phyloP scores from a whole-genome alignment of 2,113 vertebrate genomes.

The Oreochromis aureus region DNA sequence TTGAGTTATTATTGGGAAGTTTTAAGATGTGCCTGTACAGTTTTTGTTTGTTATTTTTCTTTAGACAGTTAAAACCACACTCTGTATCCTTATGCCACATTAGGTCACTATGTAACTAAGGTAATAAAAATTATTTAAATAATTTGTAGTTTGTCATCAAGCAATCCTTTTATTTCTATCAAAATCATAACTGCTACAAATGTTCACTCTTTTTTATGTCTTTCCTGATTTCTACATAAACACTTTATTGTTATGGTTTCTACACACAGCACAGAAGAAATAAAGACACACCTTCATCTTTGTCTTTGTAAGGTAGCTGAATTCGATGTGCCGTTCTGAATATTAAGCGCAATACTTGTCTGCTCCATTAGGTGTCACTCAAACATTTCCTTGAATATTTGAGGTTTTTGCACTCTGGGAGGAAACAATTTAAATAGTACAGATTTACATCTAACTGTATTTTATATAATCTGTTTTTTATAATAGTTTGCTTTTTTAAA shows the following conservation, averaged over 20 bases:
- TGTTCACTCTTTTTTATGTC: background rate
- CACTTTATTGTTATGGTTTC: background rate
- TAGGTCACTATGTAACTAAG: constrained; percentile 2
- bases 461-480: background rate
- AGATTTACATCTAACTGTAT: background rate
- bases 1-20: background rate
- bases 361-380: constrained; percentile 40
- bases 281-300: background rate
- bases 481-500: background rate
- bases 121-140: constrained; percentile 30
- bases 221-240: background rate
- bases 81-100: background rate
- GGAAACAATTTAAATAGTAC: background rate
- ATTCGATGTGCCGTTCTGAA: background rate
- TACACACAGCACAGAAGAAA: background rate
- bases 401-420: background rate
- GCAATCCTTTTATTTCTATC: background rate
- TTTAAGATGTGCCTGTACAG: constrained; percentile 25
- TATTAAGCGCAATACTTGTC: background rate
- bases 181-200: background rate
- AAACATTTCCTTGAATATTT: background rate
- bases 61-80: constrained; percentile 6
- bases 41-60: background rate
- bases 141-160: background rate
- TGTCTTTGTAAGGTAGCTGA: background rate